Evolutionary conservation across 1,140 invertebrate genomes (phyloP), one percentile per base, ranked within the genome.

Genomic region (Sesamia nonagrioides): DNA sequence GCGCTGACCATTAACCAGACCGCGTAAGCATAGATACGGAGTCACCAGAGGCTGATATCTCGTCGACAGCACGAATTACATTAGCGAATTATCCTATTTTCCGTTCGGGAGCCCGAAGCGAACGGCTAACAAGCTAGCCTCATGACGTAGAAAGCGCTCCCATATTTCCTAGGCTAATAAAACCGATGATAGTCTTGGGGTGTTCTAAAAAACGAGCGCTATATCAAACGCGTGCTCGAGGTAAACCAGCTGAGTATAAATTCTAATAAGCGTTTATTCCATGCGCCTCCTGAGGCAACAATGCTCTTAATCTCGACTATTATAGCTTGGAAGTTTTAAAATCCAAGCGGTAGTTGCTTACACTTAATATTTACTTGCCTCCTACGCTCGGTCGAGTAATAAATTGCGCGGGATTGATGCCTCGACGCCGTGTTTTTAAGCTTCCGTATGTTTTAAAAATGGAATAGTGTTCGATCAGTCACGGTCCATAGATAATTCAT

Each of bases 281-380:
- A 63, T 83, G 78, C 73, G 79, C 81, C 84, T 91, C 91, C 90
- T 82, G 84, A 88, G 91, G 92, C 92, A 89, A 89, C 88, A 87
- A 88, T 88, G 86, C 88, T 83, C 87, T 83, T 94, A 92, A 93
- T 94, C 90, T 91, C 85, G 78, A 87, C 88, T 89, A 93, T 94
- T 92, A 92, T 88, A 85, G 81, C 83, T 86, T 82, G 80, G 85
- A 88, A 80, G 86, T 91, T 92, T 91, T 90, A 87, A 89, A 88
- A 90, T 73, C 74, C 73, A 58, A 82, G 82, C 87, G 88, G 88
- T 93, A 93, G 91, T 94, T 92, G 86, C 45, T 83, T 88, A 87
- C 82, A 80, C 87, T 91, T 91, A 90, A 92, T 94, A 92, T 91
- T 90, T 88, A 91, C 88, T 90, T 88, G 85, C 88, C 90, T 89